Conservation (phyloP, 1,140 invertebrate genomes). For the Melitaea cinxia region DNA sequence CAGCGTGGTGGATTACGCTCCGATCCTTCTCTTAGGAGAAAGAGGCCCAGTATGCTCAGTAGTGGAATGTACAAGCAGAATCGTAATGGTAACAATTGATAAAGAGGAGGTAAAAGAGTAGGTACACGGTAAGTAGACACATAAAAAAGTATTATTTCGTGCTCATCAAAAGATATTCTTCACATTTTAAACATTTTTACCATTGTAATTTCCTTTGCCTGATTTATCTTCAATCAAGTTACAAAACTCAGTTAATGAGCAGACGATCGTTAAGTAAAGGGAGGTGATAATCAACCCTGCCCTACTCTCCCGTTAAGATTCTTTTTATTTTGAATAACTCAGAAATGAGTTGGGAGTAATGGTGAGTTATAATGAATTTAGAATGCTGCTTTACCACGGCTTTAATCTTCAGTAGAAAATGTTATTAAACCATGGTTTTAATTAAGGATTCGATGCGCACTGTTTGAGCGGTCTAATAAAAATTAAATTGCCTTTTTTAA, state of each 20-base stretch:
- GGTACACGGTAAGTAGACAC: too few species aligned
- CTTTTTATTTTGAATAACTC: constrained; percentile 54
- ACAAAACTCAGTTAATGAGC: constrained; percentile 46
- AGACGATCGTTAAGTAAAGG: constrained; percentile 46
- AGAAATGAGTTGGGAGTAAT: constrained; percentile 42
- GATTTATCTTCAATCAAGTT: constrained; percentile 2
- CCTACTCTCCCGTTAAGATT: constrained; percentile 50
- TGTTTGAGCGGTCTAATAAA: constrained; percentile 55
- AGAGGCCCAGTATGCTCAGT: too few species aligned
- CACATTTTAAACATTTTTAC: too few species aligned
- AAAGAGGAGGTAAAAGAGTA: too few species aligned
- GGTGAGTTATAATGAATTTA: constrained; percentile 17
- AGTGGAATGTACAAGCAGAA: too few species aligned
- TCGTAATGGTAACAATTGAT: too few species aligned
- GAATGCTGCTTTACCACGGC: constrained; percentile 1
- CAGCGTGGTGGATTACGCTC: too few species aligned
- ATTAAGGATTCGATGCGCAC: constrained; percentile 70
- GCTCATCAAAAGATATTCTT: too few species aligned
- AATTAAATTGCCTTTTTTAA: constrained; percentile 51
- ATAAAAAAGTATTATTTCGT: too few species aligned
- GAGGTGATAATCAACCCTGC: constrained; percentile 56
- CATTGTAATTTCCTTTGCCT: background rate
- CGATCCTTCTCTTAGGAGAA: too few species aligned
- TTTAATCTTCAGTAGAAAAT: constrained; percentile 18
- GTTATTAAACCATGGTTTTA: constrained; percentile 48